These are phyloP conservation scores for Mechanitis mazaeus DNA, from an alignment of 2,888 invertebrate genomes.

Conservation along the genomic window DNA sequence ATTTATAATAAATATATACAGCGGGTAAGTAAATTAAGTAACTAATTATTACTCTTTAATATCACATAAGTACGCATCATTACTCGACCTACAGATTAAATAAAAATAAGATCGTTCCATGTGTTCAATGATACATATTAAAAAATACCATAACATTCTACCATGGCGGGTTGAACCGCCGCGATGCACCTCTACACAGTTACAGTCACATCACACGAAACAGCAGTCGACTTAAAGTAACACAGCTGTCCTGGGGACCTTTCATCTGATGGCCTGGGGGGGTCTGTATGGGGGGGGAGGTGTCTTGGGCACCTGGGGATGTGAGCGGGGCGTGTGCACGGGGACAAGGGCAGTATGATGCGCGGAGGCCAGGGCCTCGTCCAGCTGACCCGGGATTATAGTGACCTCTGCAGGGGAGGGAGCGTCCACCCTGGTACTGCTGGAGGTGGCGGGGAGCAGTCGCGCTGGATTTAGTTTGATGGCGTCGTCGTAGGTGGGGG, in stretches of 20 bases:
- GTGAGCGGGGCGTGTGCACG: slow-evolving; percentile 50
- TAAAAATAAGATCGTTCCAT: slow-evolving; percentile 54
- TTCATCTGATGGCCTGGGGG: slow-evolving; percentile 72
- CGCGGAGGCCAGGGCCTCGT: slow-evolving; percentile 33
- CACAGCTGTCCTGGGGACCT: slow-evolving; percentile 42
- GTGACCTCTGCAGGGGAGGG: slow-evolving; percentile 38
- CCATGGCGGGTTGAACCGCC: slow-evolving; percentile 22
- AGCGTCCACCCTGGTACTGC: slow-evolving; percentile 39
- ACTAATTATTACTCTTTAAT: slow-evolving; percentile 61
- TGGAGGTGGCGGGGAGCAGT: slow-evolving; percentile 62
- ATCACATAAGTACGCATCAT: slow-evolving; percentile 74
- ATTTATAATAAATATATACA: slow-evolving; percentile 55
- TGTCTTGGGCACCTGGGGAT: slow-evolving; percentile 58
- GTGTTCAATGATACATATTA: slow-evolving; percentile 52
- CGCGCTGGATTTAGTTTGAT: slow-evolving; percentile 81
- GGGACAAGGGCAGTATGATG: slow-evolving; percentile 41
- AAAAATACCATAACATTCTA: slow-evolving; percentile 56
- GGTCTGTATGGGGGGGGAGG: slow-evolving; percentile 73
- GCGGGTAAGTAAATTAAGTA: slow-evolving; percentile 55
- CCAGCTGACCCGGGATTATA: slow-evolving; percentile 53
- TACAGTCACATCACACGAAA: slow-evolving; percentile 69
- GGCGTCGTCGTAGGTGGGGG: slow-evolving; percentile 84
- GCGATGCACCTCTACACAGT: slow-evolving; percentile 31
- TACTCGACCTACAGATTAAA: slow-evolving; percentile 48
- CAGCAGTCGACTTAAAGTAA: slow-evolving; percentile 71